phyloP scores from a whole-genome alignment of 2,797 vertebrate species.

The Strix occidentalis region DNA sequence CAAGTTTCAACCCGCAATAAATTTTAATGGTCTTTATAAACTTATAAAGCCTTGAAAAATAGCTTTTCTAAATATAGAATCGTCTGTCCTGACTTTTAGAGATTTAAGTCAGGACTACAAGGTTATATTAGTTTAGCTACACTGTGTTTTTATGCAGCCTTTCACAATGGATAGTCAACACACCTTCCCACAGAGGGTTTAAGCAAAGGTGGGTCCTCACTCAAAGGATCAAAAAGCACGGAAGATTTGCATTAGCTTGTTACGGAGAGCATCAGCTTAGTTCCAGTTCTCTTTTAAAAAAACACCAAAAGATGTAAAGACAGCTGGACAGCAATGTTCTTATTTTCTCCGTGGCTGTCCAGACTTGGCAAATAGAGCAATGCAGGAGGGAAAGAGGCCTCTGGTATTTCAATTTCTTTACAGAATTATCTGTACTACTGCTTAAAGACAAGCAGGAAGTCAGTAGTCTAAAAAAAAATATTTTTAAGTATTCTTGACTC shows the following conservation, averaged over 20 bases:
- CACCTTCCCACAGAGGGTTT: neutral
- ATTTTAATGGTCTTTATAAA: neutral
- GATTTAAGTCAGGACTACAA: neutral
- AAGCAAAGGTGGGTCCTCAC: conserved; percentile 26
- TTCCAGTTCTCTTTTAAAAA: conserved; percentile 28
- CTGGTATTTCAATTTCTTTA: neutral
- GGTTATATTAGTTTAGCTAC: no score
- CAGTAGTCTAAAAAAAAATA: neutral
- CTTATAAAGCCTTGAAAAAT: neutral
- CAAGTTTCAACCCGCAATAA: neutral
- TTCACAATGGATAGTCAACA: neutral
- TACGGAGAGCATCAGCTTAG: neutral
- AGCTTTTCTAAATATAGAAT: neutral
- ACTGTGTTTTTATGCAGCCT: neutral
- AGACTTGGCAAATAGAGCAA: conserved; percentile 74
- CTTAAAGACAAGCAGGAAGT: neutral
- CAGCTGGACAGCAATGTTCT: conserved; percentile 35
- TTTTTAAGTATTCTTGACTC: neutral
- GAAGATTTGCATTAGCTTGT: conserved; percentile 53
- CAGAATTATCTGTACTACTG: neutral
- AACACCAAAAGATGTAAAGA: conserved; percentile 60
- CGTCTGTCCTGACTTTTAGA: neutral
- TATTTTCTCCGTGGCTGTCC: conserved; percentile 47
- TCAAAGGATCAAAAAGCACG: conserved; percentile 20
- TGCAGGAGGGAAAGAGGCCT: conserved; percentile 30